Percentiles rank a stretch among this genome's conserved stretches.
phyloP scores from a whole-genome alignment of 2,797 vertebrate species.

The Takifugu ocellatus region DNA sequence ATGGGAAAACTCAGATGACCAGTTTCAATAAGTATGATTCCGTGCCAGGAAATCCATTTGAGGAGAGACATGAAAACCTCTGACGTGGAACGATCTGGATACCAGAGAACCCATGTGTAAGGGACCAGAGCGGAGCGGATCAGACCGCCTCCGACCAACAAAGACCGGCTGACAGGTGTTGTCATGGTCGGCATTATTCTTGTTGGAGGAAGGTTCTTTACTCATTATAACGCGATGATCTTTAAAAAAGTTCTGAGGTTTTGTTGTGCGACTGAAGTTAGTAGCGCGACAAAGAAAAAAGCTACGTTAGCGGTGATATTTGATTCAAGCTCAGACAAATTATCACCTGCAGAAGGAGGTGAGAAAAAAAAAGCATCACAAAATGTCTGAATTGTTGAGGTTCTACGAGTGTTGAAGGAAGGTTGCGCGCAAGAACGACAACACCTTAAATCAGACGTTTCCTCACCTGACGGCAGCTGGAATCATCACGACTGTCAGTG shows the following conservation, averaged over 20 bases:
- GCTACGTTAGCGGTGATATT: slow-evolving; percentile 33
- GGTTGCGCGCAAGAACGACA: neutral
- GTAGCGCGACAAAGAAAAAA: slow-evolving; percentile 11
- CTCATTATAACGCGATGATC: neutral
- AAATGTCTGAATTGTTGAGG: no score
- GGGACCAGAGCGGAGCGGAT: no score
- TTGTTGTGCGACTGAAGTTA: slow-evolving; percentile 9
- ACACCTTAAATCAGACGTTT: neutral
- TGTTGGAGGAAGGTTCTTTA: neutral
- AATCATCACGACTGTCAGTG: slow-evolving; percentile 24
- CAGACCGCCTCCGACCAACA: no score
- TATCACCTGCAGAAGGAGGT: slow-evolving; percentile 56
- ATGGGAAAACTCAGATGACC: no score
- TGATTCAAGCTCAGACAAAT: slow-evolving; percentile 53
- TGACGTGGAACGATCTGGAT: no score
- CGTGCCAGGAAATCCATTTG: no score
- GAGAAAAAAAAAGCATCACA: slow-evolving; percentile 24
- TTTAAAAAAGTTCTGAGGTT: neutral
- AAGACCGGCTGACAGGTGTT: no score
- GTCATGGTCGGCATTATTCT: no score
- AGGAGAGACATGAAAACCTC: no score
- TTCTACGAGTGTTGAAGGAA: no score
- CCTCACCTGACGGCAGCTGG: slow-evolving; percentile 35
- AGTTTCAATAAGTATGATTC: no score
- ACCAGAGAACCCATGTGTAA: no score